phyloP scores from a whole-genome alignment of 1,140 invertebrate genomes.

The Hylaeus volcanicus region DNA sequence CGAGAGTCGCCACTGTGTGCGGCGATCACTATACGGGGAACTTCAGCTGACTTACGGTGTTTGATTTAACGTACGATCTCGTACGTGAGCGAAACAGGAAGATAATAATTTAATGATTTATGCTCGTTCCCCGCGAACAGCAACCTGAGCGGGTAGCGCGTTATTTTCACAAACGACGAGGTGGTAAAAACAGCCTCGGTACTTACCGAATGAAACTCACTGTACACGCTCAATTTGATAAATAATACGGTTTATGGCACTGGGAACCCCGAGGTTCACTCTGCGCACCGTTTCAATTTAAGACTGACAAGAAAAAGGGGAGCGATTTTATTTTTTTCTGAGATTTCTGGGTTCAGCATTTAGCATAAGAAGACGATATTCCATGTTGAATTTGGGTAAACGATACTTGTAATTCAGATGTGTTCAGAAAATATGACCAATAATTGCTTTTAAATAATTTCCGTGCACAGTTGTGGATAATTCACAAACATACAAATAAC shows the following conservation, averaged over 20 bases:
- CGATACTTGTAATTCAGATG: no score
- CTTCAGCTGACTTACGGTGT: not conserved
- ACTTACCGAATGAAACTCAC: not conserved
- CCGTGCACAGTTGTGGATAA: no score
- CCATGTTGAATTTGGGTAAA: no score
- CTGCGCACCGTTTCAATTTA: no score
- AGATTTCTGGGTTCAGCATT: no score
- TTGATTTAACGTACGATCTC: not conserved
- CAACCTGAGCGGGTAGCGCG: no score
- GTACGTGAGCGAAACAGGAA: conserved; percentile 5
- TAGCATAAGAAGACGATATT: no score
- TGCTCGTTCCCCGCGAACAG: not conserved
- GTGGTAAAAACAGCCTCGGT: not conserved
- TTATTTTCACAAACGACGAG: conserved; percentile 10
- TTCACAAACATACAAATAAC: no score
- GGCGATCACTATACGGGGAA: not conserved
- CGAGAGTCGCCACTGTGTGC: not conserved
- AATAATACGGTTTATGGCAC: not conserved
- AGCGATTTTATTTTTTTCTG: no score
- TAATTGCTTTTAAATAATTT: no score
- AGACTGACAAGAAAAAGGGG: no score
- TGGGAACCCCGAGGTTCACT: not conserved
- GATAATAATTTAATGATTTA: conserved; percentile 27
- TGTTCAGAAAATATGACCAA: no score
- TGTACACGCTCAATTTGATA: not conserved